These are phyloP conservation scores for Drosophila sechellia DNA, from an alignment of 1,140 invertebrate genomes.

Conservation along the genomic window DNA sequence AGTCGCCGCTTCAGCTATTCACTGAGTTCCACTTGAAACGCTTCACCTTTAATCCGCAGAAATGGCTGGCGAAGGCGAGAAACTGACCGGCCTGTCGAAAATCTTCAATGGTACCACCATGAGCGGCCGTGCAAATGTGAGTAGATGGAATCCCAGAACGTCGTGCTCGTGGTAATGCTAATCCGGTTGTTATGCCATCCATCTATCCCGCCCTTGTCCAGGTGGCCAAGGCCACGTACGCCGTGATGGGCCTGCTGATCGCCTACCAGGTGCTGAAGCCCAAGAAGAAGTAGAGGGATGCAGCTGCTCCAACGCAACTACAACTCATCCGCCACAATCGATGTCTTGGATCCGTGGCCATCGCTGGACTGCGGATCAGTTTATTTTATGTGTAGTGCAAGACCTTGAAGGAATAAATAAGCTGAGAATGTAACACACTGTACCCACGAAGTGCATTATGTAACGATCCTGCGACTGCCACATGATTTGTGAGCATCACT, in stretches of 20 bases:
- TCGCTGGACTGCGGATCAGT: conserved; percentile 21
- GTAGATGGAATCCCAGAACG: conserved; percentile 60
- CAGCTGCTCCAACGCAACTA: background rate
- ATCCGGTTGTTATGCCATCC: conserved; percentile 35
- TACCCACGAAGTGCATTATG: conserved; percentile 49
- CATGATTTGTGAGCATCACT: background rate
- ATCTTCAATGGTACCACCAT: conserved; percentile 88
- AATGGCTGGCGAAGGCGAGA: conserved; percentile 89
- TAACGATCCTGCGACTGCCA: conserved; percentile 38
- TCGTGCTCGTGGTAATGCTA: conserved; percentile 5
- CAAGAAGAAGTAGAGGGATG: conserved; percentile 85
- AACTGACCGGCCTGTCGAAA: conserved; percentile 87
- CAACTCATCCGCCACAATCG: conserved; percentile 1
- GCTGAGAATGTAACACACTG: conserved; percentile 49
- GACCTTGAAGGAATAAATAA: conserved; percentile 69
- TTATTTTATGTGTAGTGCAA: conserved; percentile 72
- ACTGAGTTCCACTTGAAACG: background rate
- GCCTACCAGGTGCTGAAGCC: conserved; percentile 87
- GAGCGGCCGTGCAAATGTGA: conserved; percentile 88
- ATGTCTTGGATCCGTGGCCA: conserved; percentile 6
- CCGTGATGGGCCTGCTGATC: conserved; percentile 86
- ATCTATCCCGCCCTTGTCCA: conserved; percentile 72
- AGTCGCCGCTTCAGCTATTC: too few species aligned
- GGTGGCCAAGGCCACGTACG: conserved; percentile 88
- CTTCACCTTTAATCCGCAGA: conserved; percentile 17